Evolutionary conservation across 2,888 invertebrate species (phyloP).

Genomic region (Phaonia tiefii): DNA sequence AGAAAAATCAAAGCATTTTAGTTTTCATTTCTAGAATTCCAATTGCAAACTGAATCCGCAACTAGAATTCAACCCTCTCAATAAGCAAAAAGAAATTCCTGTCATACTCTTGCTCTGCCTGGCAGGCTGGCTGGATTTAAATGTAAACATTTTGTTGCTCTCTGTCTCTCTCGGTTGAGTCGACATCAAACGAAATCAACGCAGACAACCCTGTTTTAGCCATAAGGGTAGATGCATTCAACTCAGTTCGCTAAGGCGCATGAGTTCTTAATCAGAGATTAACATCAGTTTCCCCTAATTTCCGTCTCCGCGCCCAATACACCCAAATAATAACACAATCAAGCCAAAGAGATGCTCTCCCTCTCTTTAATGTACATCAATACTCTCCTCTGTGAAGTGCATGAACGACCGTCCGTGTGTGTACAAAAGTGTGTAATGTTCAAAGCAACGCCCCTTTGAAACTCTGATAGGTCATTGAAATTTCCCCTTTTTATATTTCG

Average conservation of each 20-base stretch:
- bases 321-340: too few species aligned
- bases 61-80: conserved; percentile 68
- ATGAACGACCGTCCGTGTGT: conserved; percentile 66
- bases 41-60: conserved; percentile 66
- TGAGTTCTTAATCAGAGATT: conserved; percentile 71
- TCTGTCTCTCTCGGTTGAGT: conserved; percentile 29
- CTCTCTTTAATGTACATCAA: too few species aligned
- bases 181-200: conserved; percentile 25
- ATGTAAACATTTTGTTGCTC: conserved; percentile 5
- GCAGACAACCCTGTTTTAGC: conserved; percentile 14
- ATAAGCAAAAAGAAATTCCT: conserved; percentile 47
- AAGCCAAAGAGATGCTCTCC: too few species aligned
- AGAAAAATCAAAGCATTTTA: conserved; percentile 77
- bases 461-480: conserved; percentile 73
- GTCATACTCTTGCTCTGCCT: conserved; percentile 41
- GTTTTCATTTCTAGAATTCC: conserved; percentile 63
- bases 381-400: not conserved
- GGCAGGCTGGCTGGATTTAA: conserved; percentile 27
- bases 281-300: conserved; percentile 67
- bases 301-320: too few species aligned
- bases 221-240: conserved; percentile 20
- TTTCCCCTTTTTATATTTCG: conserved; percentile 65
- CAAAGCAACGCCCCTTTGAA: conserved; percentile 74
- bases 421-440: conserved; percentile 69
- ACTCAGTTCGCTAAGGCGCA: not conserved